A percentile compares a stretch with the other conserved stretches of the same genome.
Evolutionary conservation across 2,888 invertebrate genomes (phyloP).

Genomic region (Brachyptera risi): DNA sequence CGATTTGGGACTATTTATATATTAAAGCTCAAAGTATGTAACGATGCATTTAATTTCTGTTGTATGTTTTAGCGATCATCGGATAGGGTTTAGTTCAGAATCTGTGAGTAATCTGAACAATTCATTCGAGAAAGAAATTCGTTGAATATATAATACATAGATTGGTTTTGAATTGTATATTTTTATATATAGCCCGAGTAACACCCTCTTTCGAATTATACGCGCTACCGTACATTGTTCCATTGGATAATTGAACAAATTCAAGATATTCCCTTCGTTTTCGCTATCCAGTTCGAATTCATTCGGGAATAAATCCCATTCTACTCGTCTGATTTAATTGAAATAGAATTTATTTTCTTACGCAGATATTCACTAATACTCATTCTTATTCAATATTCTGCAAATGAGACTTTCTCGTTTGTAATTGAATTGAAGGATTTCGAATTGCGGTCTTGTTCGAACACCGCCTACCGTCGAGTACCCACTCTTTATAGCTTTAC

Average conservation of each 20-base stretch:
- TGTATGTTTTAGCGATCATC: no score
- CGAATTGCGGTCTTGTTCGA: no score
- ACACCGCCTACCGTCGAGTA: no score
- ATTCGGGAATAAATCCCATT: neutral
- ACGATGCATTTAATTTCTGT: no score
- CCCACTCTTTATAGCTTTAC: no score
- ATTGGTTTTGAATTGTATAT: neutral
- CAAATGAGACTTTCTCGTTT: neutral
- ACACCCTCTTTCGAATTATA: neutral
- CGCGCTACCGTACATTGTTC: neutral
- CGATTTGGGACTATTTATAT: no score
- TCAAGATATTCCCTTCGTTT: neutral
- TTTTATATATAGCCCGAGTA: neutral
- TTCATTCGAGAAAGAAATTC: neutral
- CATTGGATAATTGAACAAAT: neutral
- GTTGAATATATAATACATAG: neutral
- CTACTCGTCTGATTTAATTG: neutral
- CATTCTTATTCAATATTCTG: conserved; percentile 18
- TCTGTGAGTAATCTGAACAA: no score
- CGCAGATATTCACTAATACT: conserved; percentile 17
- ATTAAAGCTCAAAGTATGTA: no score
- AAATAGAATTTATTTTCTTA: conserved; percentile 6
- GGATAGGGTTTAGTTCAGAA: no score
- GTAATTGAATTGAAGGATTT: conserved; percentile 11
- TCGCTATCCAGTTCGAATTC: neutral